Percentiles rank a stretch among this genome's conserved stretches.
Conservation (phyloP, 2,888 invertebrate genomes). For the Balanococcus diminutus region DNA sequence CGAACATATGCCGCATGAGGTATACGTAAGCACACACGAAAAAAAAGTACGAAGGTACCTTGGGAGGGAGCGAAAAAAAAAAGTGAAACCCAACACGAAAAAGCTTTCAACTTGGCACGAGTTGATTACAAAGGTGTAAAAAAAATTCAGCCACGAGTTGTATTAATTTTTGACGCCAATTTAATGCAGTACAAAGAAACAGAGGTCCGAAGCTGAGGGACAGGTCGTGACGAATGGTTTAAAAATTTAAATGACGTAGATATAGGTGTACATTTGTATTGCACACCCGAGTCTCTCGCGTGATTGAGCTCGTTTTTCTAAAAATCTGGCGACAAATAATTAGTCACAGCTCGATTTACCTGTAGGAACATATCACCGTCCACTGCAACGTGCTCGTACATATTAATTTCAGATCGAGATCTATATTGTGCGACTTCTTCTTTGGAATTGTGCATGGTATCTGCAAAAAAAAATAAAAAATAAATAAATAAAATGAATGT, state of each 20-base stretch:
- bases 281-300: too few relatives aligned
- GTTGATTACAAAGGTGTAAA: slow-evolving; percentile 19
- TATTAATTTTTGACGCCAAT: neutral
- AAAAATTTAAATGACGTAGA: neutral
- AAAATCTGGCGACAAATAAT: neutral
- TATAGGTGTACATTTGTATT: too few relatives aligned
- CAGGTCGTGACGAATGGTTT: neutral
- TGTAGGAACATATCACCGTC: slow-evolving; percentile 95
- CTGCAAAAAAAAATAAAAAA: slow-evolving; percentile 66
- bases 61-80: neutral
- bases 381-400: slow-evolving; percentile 87
- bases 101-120: slow-evolving; percentile 28
- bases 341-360: slow-evolving; percentile 69
- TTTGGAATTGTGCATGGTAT: slow-evolving; percentile 93
- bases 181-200: neutral
- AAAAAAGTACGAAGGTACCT: neutral
- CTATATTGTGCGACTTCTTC: slow-evolving; percentile 71
- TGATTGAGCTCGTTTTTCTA: neutral
- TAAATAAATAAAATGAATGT: neutral
- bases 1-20: neutral
- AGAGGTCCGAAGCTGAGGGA: neutral
- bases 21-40: neutral
- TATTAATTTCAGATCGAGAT: slow-evolving; percentile 77
- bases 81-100: neutral
- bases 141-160: neutral